Evolutionary conservation across 2,113 vertebrate species (phyloP), one percentile per base, ranked within the genome.

Genomic region (Chlorodrepanis virens): DNA sequence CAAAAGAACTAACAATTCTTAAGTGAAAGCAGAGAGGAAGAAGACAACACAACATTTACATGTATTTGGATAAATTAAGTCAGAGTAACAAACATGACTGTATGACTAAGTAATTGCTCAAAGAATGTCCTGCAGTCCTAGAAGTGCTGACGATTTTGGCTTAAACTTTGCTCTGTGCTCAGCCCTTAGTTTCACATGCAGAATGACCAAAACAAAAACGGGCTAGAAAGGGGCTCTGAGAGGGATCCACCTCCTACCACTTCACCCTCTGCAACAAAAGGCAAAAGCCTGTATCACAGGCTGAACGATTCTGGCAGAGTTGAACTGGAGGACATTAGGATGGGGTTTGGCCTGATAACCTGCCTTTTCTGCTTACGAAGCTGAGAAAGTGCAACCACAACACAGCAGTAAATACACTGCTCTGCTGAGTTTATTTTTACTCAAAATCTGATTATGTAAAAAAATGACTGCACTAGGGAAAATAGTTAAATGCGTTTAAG

Each of bases 401-500:
- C 69, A 71, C 2, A 64, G 60, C 72, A 78, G 39, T 54, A 89
- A 78, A 92, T 82, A 44, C 3, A 82, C 39, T 52, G 69, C 74
- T 94, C 83, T 54, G 27, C 17, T 63, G 39, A 82, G 56, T 84
- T 80, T 82, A 64, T 91, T 94, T 91, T 91, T 77, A 84, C 53
- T 91, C 81, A 28, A 94, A 96, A 95, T 47, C 78, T 17, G 39
- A 85, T 76, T 83, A 85, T 18, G 79, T 65, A 93, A 83, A 94
- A 90, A 96, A 95, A 92, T 50, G 25, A 91, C 53, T 72, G 67
- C 63, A 68, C 57, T 45, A 72, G 81, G 54, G 53, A 72, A 94
- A 93, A 95, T 0, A 61, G 74, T 59, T 42, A 79, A 69, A 84
- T 44, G 82, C 70, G 57, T 91, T 81, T 37, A 90, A 72, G 50